Conservation (phyloP, 2,113 vertebrate genomes). For the Ascaphus truei region DNA sequence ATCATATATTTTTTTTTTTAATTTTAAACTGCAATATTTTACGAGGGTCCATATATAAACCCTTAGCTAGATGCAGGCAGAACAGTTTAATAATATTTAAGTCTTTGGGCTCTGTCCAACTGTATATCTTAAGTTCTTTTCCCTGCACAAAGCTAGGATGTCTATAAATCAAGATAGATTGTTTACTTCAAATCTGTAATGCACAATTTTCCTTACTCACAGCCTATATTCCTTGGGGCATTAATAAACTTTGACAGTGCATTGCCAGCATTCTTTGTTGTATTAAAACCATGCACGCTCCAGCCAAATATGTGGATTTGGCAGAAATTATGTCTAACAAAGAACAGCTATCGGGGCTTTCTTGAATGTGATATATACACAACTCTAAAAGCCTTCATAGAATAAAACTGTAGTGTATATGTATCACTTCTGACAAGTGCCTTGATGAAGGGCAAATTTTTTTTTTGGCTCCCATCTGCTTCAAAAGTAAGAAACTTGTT, state of each 20-base stretch:
- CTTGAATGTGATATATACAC: constrained; percentile 14
- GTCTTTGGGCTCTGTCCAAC: constrained; percentile 17
- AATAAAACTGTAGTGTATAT: background rate
- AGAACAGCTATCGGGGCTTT: constrained; percentile 21
- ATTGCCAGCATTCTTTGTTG: constrained; percentile 31
- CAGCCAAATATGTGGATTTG: constrained; percentile 5
- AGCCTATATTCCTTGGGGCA: constrained; percentile 21
- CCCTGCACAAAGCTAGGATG: constrained; percentile 19
- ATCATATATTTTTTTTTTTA: constrained; percentile 15
- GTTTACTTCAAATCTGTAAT: constrained; percentile 35
- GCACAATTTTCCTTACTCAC: background rate
- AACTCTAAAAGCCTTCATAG: background rate
- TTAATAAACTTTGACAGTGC: constrained; percentile 34
- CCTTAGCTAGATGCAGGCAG: constrained; percentile 21
- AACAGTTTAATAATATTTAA: constrained; percentile 39
- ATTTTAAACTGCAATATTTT: constrained; percentile 1
- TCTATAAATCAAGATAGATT: constrained; percentile 17
- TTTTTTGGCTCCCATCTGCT: too few species aligned
- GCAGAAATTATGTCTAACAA: constrained; percentile 25
- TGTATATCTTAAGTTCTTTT: constrained; percentile 32
- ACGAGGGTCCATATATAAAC: background rate
- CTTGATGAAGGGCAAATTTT: too few species aligned
- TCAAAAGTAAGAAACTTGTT: too few species aligned
- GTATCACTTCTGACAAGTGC: background rate
- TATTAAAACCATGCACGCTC: background rate